These are phyloP conservation scores for Sphaerophoria taeniata DNA, from an alignment of 2,888 invertebrate genomes.

Conservation along the genomic window DNA sequence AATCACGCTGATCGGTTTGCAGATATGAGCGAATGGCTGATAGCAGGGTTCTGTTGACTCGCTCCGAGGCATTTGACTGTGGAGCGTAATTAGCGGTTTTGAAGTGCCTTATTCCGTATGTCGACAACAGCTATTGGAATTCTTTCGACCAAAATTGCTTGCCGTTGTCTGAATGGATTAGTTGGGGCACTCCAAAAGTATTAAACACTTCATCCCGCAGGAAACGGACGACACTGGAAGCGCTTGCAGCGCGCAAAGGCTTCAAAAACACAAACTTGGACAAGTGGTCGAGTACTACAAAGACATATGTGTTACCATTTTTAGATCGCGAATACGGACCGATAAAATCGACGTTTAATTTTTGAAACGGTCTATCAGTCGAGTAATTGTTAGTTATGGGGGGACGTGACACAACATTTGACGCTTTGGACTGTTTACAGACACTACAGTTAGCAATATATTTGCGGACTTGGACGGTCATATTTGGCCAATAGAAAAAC, in stretches of 20 bases:
- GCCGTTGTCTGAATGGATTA: too few relatives aligned
- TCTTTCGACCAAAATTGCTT: too few relatives aligned
- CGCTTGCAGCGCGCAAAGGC: neutral
- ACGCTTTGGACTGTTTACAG: too few relatives aligned
- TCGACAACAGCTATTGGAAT: too few relatives aligned
- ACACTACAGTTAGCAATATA: too few relatives aligned
- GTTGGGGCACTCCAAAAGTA: neutral
- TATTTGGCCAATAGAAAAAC: too few relatives aligned
- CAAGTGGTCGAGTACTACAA: neutral
- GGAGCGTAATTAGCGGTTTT: too few relatives aligned
- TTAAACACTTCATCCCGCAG: too few relatives aligned
- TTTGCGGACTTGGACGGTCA: too few relatives aligned
- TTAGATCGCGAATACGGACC: neutral
- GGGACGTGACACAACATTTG: neutral
- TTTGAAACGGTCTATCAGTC: neutral
- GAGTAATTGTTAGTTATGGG: neutral
- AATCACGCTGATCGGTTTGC: neutral
- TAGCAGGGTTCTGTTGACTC: neutral
- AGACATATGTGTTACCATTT: neutral
- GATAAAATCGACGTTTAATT: neutral
- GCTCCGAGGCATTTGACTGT: neutral
- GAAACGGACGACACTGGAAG: neutral
- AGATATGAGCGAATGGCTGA: neutral
- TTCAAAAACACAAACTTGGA: neutral
- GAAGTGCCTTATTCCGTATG: too few relatives aligned